Percentiles rank a stretch among this genome's conserved stretches.
These are phyloP conservation scores for Prunella fulvescens DNA, from an alignment of 2,113 vertebrate species.

Conservation along the genomic window DNA sequence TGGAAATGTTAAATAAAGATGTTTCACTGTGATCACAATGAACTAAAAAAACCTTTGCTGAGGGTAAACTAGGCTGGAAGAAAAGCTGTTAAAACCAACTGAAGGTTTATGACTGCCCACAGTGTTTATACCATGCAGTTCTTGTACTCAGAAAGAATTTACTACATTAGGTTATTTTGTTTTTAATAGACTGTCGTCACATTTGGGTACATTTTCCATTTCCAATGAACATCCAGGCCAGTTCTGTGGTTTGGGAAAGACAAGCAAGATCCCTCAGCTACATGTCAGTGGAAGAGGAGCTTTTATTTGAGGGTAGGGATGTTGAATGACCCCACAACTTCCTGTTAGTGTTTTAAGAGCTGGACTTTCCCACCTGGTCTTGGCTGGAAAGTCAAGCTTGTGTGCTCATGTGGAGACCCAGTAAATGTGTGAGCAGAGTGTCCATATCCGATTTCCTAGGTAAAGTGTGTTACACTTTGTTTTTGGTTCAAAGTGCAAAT, in stretches of 20 bases:
- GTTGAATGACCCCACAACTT: neutral
- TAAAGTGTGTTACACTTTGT: neutral
- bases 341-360: constrained; percentile 3
- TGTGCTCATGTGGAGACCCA: neutral
- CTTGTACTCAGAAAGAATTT: neutral
- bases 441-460: neutral
- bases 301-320: neutral
- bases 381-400: neutral
- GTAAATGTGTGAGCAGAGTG: neutral
- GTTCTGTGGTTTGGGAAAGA: neutral
- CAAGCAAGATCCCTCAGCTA: neutral
- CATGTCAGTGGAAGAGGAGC: neutral
- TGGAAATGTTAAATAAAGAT: neutral
- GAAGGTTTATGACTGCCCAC: neutral
- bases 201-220: neutral
- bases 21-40: neutral
- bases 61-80: neutral
- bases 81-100: neutral
- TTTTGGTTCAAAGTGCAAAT: neutral
- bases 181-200: neutral
- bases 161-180: neutral
- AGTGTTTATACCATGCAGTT: neutral
- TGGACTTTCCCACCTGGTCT: neutral
- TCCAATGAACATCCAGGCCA: neutral
- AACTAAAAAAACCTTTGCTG: neutral